Base-by-base conservation (phyloP, 2,797 vertebrate genomes). In the Acanthis flammea region DNA sequence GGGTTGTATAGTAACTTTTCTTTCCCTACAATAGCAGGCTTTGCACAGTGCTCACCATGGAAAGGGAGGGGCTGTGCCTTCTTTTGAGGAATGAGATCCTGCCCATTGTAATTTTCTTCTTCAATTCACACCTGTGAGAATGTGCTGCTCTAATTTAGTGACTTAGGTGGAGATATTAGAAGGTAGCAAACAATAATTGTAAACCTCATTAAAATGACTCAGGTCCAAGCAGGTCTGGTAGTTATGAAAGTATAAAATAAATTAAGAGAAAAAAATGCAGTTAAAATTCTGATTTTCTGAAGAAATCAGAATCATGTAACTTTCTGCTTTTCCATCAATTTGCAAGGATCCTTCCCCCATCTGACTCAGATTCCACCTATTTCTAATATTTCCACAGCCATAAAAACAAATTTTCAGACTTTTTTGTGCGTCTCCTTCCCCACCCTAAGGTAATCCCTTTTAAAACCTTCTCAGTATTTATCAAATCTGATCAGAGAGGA, bases 181-280 rank as follows among this genome's bases (percentile, higher is more conserved):
- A 91, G 85, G 83, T 60, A 85, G 82, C 93, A 97, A 97, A 96
- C 47, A 96, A 83, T 94, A 19, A 86, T 76, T 94, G 60, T 86
- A 95, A 97, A 96, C 60, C 84, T 96, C 90, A 97, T 96, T 97
- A 96, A 97, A 97, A 96, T 82, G 33, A 90, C 65, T 95, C 81
- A 33, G 30, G 3, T 18, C 21, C 41, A 88, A 76, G 67, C 10
- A 6, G 78, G 37, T 94, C 63, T 85, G n/a, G 33, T 42, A 81
- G 14, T 47, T 61, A 21, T 48, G 12, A 89, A 53, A 79, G 28
- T 86, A 86, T 50, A 79, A 83, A 92, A 78, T 33, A 88, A 82
- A 48, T 6, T 4, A 86, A 79, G 50, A 63, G 35, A 42, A 93
- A 93, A 93, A 93, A 93, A 82, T 67, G 5, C 13, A 33, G 44